Evolutionary conservation across 2,797 vertebrate species (phyloP).

Genomic region (Falco peregrinus): DNA sequence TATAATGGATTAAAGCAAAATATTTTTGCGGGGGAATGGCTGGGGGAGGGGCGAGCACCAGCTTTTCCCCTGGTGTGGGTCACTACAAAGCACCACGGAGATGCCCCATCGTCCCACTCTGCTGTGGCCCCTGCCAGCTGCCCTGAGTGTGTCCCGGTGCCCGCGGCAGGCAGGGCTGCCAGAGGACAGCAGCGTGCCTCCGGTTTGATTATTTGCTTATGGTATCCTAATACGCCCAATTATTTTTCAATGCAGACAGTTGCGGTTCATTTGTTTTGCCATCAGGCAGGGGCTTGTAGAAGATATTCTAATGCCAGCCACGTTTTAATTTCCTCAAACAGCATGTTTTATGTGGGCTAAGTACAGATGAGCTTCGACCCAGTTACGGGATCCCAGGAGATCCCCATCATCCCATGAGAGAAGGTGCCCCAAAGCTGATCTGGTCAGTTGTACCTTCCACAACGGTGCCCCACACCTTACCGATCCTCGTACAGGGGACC

Average conservation of each 20-base stretch:
- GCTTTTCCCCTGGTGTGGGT: neutral
- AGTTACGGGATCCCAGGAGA: neutral
- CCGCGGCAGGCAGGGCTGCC: neutral
- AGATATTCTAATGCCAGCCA: neutral
- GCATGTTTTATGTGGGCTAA: rapidly evolving
- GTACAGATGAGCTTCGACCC: neutral
- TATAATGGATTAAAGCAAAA: neutral
- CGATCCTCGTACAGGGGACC: rapidly evolving
- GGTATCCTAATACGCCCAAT: neutral
- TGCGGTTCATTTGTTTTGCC: neutral
- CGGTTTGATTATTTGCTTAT: neutral
- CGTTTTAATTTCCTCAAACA: neutral
- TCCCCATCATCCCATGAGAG: neutral
- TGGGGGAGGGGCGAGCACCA: neutral
- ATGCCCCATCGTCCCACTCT: rapidly evolving
- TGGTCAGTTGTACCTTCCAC: neutral
- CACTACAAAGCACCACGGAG: rapidly evolving
- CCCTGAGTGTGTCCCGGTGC: rapidly evolving
- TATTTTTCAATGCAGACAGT: neutral
- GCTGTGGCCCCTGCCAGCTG: neutral
- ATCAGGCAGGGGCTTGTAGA: neutral
- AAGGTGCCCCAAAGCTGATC: neutral
- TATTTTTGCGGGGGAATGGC: neutral
- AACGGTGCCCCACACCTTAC: neutral
- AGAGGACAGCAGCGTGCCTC: neutral